Conservation (phyloP, 2,888 invertebrate species). For the Rhopalosiphum nymphaeae region DNA sequence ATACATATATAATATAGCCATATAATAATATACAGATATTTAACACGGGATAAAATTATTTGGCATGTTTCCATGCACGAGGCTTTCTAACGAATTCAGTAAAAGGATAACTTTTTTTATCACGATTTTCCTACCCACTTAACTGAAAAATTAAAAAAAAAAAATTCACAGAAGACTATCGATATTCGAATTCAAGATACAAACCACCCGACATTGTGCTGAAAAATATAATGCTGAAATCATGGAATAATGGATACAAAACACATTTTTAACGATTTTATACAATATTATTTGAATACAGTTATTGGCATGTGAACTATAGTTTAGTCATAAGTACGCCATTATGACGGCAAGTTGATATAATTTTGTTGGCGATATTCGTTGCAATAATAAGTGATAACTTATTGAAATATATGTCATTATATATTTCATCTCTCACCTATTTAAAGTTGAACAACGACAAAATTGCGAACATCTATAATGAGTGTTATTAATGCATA, state of each 20-base stretch:
- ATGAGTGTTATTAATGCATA: background rate
- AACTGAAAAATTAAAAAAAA: constrained; percentile 51
- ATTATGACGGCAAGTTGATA: background rate
- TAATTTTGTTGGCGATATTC: background rate
- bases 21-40: constrained; percentile 23
- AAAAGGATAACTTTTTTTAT: constrained; percentile 36
- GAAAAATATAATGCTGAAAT: background rate
- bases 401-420: background rate
- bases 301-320: no score
- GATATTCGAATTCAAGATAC: background rate
- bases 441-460: background rate
- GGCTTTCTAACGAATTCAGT: background rate
- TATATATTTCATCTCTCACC: background rate
- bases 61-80: constrained; percentile 30
- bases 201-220: background rate
- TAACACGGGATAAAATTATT: constrained; percentile 10
- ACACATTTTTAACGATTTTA: background rate
- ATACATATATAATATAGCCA: background rate
- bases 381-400: background rate
- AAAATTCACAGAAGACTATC: background rate
- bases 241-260: background rate
- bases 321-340: background rate
- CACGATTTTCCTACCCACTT: constrained; percentile 46
- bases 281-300: no score
- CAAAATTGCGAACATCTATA: background rate